phyloP scores from a whole-genome alignment of 2,888 invertebrate genomes.

The Dicyrtoma fusca region DNA sequence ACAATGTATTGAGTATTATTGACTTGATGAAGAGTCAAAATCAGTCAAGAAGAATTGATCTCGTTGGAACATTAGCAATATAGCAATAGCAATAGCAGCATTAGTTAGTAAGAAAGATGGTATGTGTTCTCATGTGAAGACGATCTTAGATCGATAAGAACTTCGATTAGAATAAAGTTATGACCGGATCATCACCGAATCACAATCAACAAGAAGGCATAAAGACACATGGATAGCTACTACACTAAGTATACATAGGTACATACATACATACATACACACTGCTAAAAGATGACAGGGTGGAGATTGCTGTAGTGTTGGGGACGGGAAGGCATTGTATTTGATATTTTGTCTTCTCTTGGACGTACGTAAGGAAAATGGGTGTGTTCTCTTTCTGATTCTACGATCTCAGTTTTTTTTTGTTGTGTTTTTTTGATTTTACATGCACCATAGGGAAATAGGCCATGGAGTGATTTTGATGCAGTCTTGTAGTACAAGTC shows the following conservation, averaged over 20 bases:
- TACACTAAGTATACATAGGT: neutral
- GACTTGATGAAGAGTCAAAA: slow-evolving; percentile 5
- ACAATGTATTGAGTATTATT: neutral
- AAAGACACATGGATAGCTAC: too few species aligned
- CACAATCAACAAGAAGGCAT: too few species aligned
- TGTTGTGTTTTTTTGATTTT: slow-evolving; percentile 7
- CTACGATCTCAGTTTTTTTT: neutral
- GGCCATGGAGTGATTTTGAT: slow-evolving; percentile 22
- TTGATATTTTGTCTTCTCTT: slow-evolving; percentile 10
- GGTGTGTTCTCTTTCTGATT: slow-evolving; percentile 37
- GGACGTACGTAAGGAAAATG: slow-evolving; percentile 9
- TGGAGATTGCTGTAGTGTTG: slow-evolving; percentile 23
- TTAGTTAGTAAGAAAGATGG: neutral
- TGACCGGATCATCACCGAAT: slow-evolving; percentile 21
- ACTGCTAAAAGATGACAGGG: slow-evolving; percentile 16
- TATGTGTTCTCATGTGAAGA: neutral
- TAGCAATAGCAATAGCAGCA: too few species aligned
- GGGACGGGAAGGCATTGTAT: slow-evolving; percentile 22
- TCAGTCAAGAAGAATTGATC: neutral
- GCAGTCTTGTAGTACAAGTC: neutral
- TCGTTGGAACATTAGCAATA: too few species aligned
- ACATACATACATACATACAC: neutral
- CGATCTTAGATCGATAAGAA: neutral
- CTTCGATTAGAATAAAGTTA: slow-evolving; percentile 13
- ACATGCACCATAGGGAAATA: slow-evolving; percentile 31